phyloP scores from a whole-genome alignment of 2,888 invertebrate species.

The Ochropleura plecta region DNA sequence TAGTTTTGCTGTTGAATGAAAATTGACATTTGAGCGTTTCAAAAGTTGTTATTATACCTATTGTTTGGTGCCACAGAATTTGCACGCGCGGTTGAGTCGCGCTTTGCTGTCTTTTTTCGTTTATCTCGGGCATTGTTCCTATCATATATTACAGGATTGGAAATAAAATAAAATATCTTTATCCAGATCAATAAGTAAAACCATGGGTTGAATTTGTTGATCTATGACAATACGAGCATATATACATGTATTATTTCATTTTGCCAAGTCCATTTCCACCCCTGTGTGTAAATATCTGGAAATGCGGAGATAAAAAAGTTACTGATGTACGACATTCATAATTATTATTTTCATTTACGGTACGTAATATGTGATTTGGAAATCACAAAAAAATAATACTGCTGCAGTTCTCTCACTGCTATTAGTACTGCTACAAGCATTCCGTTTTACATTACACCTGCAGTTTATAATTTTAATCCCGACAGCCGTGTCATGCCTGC shows the following conservation, averaged over 20 bases:
- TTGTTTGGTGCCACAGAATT: too few species aligned
- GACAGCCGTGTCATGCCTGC: background rate
- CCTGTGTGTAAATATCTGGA: constrained; percentile 25
- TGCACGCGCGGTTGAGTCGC: too few species aligned
- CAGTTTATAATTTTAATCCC: constrained; percentile 11
- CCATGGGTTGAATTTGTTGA: background rate
- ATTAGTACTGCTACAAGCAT: background rate
- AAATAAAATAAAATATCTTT: constrained; percentile 14
- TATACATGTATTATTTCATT: background rate
- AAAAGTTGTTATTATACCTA: too few species aligned
- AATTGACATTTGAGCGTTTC: too few species aligned
- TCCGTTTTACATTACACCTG: background rate
- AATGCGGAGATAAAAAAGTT: constrained; percentile 29
- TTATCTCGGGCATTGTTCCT: background rate
- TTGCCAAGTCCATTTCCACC: background rate
- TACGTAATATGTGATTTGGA: background rate
- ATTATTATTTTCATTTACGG: constrained; percentile 13
- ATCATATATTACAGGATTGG: background rate
- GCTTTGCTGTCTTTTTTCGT: background rate
- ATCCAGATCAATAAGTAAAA: constrained; percentile 1
- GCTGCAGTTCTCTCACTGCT: background rate
- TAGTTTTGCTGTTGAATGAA: too few species aligned
- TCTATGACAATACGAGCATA: background rate
- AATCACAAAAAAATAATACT: background rate
- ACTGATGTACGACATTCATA: background rate